A percentile compares a stretch with the other conserved stretches of the same genome.
These are phyloP conservation scores for Procambarus virginalis DNA, from an alignment of 1,140 invertebrate species.

Conservation along the genomic window DNA sequence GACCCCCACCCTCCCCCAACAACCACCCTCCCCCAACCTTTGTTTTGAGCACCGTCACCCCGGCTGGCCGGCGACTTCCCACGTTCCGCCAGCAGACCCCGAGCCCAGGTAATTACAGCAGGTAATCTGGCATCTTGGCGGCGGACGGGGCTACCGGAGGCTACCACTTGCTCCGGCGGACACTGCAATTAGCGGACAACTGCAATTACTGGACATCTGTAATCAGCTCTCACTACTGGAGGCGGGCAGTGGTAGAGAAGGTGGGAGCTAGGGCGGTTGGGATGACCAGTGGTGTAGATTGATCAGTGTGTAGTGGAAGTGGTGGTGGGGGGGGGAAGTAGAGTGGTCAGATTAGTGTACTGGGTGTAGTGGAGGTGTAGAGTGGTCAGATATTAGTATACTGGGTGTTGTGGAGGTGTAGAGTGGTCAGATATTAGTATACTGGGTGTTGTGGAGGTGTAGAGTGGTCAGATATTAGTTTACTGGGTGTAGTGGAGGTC, in stretches of 20 bases:
- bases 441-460: no score
- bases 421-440: no score
- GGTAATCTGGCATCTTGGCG: conserved; percentile 59
- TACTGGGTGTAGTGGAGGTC: no score
- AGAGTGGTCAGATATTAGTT: no score
- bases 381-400: no score
- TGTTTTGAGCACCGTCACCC: not conserved
- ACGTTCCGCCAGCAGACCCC: conserved; percentile 31
- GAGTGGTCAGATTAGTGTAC: not conserved
- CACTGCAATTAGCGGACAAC: conserved; percentile 36
- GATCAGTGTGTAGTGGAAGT: not conserved
- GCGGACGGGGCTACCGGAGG: conserved; percentile 49
- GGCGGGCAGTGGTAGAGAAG: conserved; percentile 19
- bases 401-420: no score
- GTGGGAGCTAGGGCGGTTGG: not conserved
- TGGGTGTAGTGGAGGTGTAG: no score
- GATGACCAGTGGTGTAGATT: not conserved
- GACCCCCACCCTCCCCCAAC: no score
- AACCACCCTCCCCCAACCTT: conserved; percentile 6
- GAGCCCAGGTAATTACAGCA: conserved; percentile 51
- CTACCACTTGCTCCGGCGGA: conserved; percentile 39
- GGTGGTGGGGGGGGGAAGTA: not conserved
- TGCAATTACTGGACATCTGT: conserved; percentile 39
- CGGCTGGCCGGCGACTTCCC: conserved; percentile 29
- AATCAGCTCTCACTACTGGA: conserved; percentile 40